phyloP scores from a whole-genome alignment of 2,888 invertebrate species.

The Oxytorus armatus region DNA sequence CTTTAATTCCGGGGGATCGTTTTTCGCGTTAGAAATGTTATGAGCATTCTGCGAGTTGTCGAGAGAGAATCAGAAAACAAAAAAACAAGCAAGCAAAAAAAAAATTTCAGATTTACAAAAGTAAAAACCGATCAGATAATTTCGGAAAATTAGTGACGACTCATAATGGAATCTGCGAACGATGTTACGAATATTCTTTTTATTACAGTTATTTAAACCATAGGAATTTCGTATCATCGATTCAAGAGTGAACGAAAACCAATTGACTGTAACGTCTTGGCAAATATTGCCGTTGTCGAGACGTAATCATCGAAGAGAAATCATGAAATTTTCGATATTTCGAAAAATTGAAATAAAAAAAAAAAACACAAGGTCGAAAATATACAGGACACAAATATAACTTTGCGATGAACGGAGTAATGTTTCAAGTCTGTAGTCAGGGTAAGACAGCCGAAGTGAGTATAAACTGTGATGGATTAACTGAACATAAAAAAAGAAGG shows the following conservation, averaged over 20 bases:
- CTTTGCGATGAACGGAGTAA: constrained; percentile 7
- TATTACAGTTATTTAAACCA: background rate
- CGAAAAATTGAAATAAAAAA: background rate
- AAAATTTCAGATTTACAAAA: background rate
- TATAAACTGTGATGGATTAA: constrained; percentile 64
- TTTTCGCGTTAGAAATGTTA: constrained; percentile 36
- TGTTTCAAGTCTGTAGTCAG: constrained; percentile 62
- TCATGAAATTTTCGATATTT: background rate
- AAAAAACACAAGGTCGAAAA: background rate
- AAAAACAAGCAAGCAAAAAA: background rate
- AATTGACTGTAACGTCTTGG: background rate
- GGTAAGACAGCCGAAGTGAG: constrained; percentile 58
- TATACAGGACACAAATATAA: background rate
- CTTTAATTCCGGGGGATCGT: constrained; percentile 50
- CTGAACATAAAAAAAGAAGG: constrained; percentile 21
- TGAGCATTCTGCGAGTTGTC: constrained; percentile 11
- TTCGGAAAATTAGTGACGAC: background rate
- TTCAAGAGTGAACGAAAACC: background rate
- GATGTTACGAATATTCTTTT: background rate
- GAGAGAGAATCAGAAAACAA: constrained; percentile 21
- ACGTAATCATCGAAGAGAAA: background rate
- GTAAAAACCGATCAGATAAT: background rate
- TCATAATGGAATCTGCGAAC: background rate
- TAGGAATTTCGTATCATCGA: background rate
- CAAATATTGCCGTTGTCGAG: background rate